A percentile compares a stretch with the other conserved stretches of the same genome.
Conservation (phyloP, 2,888 invertebrate genomes). For the Lordiphosa fenestrarum region DNA sequence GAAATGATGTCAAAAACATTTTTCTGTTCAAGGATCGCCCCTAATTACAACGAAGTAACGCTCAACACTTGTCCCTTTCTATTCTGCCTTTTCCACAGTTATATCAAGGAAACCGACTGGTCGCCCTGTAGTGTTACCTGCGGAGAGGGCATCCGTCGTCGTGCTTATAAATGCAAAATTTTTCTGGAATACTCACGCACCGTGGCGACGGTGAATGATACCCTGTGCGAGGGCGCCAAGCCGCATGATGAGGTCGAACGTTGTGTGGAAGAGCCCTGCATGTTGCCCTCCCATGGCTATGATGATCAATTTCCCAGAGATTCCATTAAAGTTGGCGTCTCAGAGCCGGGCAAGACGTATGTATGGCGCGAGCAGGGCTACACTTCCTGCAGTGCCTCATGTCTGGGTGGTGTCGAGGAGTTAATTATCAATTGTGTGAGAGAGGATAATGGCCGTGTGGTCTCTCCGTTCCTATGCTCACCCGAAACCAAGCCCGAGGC, state of each 20-base stretch:
- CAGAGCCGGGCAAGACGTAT: constrained; percentile 89
- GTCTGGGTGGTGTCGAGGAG: constrained; percentile 93
- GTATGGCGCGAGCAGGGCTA: constrained; percentile 95
- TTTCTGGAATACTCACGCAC: constrained; percentile 95
- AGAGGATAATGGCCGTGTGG: constrained; percentile 92
- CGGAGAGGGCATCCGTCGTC: constrained; percentile 92
- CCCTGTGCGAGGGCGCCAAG: constrained; percentile 92
- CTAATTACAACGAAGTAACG: no score
- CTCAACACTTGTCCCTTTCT: no score
- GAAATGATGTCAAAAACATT: no score
- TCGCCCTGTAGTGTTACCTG: constrained; percentile 95
- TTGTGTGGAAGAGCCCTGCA: constrained; percentile 90
- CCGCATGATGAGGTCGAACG: constrained; percentile 90
- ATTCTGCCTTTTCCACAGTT: constrained; percentile 82
- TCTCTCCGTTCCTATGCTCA: constrained; percentile 92
- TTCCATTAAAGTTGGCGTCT: constrained; percentile 85
- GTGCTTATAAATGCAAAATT: constrained; percentile 96
- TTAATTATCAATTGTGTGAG: constrained; percentile 93
- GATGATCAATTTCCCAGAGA: constrained; percentile 80
- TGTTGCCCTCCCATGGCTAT: constrained; percentile 83
- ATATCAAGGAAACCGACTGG: constrained; percentile 94
- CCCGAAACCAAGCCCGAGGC: constrained; percentile 93
- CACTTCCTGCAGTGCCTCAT: constrained; percentile 96
- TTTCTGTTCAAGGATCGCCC: no score
- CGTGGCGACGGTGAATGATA: constrained; percentile 92